Evolutionary conservation across 2,113 vertebrate genomes (phyloP).

Genomic region (Amphiprion percula): DNA sequence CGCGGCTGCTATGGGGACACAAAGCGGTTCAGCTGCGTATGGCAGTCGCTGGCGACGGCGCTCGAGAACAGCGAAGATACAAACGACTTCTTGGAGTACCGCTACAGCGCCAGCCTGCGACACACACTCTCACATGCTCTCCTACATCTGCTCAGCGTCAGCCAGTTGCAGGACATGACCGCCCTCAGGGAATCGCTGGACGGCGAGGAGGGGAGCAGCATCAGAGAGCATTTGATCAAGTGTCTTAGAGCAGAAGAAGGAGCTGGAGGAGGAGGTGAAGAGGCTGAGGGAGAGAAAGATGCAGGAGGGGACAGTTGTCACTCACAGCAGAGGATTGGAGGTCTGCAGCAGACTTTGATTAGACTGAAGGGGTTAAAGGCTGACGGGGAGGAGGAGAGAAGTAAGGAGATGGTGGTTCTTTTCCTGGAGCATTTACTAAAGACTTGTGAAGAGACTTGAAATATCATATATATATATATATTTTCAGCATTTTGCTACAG

Average conservation of each 20-base stretch:
- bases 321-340: slow-evolving; percentile 77
- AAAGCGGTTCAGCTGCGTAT: slow-evolving; percentile 87
- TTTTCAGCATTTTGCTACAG: neutral
- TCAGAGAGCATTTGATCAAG: slow-evolving; percentile 85
- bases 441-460: slow-evolving; percentile 71
- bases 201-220: slow-evolving; percentile 64
- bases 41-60: slow-evolving; percentile 89
- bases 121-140: slow-evolving; percentile 91
- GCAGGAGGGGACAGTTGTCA: slow-evolving; percentile 43
- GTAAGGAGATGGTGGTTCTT: slow-evolving; percentile 61
- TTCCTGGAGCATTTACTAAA: slow-evolving; percentile 86
- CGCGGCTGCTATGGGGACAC: slow-evolving; percentile 88
- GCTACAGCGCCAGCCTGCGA: slow-evolving; percentile 93
- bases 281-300: slow-evolving; percentile 65
- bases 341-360: slow-evolving; percentile 79
- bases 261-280: slow-evolving; percentile 63
- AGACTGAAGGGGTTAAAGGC: slow-evolving; percentile 79
- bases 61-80: slow-evolving; percentile 92
- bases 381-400: slow-evolving; percentile 54
- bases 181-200: slow-evolving; percentile 75
- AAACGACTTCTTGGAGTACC: slow-evolving; percentile 94
- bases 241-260: slow-evolving; percentile 82
- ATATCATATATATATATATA: neutral
- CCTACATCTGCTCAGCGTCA: slow-evolving; percentile 89
- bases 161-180: slow-evolving; percentile 84